Conservation (phyloP, 2,888 invertebrate species). For the Cylindroiulus punctatus region DNA sequence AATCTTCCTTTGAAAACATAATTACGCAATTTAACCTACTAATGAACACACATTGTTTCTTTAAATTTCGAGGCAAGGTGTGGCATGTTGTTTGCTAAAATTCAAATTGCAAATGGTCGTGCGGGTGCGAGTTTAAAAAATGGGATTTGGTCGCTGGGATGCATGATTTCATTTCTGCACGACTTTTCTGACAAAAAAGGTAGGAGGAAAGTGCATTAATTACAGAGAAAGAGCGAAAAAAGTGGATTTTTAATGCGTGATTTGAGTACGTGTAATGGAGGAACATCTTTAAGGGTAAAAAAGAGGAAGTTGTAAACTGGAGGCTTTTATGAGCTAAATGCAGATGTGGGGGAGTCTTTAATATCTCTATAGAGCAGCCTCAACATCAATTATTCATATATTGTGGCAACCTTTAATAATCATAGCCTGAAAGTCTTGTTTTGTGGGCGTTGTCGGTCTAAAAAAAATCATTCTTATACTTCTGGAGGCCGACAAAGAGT, state of each 20-base stretch:
- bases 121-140: background rate
- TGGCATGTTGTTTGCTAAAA: background rate
- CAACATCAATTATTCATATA: constrained; percentile 38
- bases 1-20: background rate
- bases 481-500: constrained; percentile 33
- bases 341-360: constrained; percentile 38
- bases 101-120: background rate
- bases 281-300: constrained; percentile 35
- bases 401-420: constrained; percentile 38
- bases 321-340: constrained; percentile 37
- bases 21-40: background rate
- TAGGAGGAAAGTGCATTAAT: constrained; percentile 16
- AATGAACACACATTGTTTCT: background rate
- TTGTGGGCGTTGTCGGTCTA: constrained; percentile 29
- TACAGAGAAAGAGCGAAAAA: background rate
- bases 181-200: background rate
- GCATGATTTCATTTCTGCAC: background rate
- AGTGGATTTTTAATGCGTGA: constrained; percentile 31
- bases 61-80: background rate
- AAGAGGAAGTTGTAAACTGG: constrained; percentile 42
- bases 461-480: constrained; percentile 22
- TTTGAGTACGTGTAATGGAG: constrained; percentile 29
- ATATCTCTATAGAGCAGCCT: constrained; percentile 33
- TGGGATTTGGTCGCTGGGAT: background rate
- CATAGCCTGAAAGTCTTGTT: constrained; percentile 23